phyloP scores from a whole-genome alignment of 2,797 vertebrate species.

The Sebastes hubbsi region DNA sequence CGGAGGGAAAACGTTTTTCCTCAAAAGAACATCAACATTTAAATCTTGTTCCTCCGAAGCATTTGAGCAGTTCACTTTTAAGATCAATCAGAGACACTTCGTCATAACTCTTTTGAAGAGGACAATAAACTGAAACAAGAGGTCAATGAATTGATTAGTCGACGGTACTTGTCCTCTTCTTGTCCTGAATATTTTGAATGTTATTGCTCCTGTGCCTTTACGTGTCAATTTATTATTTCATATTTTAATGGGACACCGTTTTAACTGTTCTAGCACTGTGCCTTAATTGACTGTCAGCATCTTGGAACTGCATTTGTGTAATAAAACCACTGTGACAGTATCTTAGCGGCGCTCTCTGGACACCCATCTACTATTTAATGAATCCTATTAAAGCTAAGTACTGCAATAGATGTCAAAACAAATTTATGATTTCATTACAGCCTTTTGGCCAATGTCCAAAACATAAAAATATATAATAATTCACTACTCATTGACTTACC shows the following conservation, averaged over 20 bases:
- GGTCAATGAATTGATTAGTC: neutral
- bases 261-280: neutral
- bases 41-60: neutral
- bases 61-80: neutral
- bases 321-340: neutral
- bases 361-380: neutral
- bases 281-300: neutral
- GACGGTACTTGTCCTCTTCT: neutral
- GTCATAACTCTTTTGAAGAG: neutral
- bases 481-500: slow-evolving; percentile 79
- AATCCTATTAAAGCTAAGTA: neutral
- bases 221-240: neutral
- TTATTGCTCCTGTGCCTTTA: neutral
- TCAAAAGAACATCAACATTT: neutral
- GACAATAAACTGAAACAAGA: neutral
- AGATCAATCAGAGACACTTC: neutral
- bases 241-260: neutral
- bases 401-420: neutral
- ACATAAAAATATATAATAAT: neutral
- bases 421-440: slow-evolving; percentile 10
- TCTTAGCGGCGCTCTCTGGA: neutral
- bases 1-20: neutral
- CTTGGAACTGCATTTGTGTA: neutral
- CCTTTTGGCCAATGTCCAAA: neutral
- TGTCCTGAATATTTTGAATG: neutral